These are phyloP conservation scores for Tanytarsus gracilentus DNA, from an alignment of 2,888 invertebrate genomes.

Conservation along the genomic window DNA sequence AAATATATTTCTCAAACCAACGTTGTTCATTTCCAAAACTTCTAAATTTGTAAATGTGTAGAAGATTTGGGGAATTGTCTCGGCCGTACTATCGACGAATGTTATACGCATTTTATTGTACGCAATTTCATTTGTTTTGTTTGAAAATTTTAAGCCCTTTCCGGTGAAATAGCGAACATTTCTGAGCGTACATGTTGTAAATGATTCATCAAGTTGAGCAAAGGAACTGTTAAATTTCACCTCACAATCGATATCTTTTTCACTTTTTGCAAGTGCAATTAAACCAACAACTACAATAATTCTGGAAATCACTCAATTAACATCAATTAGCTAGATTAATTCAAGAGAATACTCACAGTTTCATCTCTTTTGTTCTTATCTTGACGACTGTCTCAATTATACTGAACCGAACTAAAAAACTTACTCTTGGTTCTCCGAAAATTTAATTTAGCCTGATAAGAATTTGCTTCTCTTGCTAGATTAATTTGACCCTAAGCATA, in stretches of 20 bases:
- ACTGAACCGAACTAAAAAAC: neutral
- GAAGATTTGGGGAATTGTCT: neutral
- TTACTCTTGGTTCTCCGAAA: constrained; percentile 1
- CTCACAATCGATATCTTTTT: neutral
- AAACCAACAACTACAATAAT: neutral
- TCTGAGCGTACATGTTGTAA: neutral
- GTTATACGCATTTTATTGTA: neutral
- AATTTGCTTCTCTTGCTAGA: neutral
- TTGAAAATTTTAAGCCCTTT: neutral
- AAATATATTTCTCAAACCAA: constrained; percentile 4
- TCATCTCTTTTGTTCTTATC: neutral
- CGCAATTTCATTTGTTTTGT: neutral
- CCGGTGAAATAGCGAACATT: neutral
- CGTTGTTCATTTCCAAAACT: constrained; percentile 8
- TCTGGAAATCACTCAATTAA: neutral
- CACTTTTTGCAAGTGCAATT: neutral
- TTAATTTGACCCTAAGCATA: constrained; percentile 11
- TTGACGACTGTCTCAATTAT: neutral
- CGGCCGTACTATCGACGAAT: neutral
- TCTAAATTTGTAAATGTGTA: constrained; percentile 3
- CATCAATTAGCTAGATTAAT: neutral
- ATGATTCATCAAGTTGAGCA: neutral
- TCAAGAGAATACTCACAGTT: neutral
- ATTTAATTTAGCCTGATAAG: constrained; percentile 10
- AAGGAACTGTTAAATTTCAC: neutral